A percentile compares a stretch with the other conserved stretches of the same genome.
phyloP scores from a whole-genome alignment of 2,113 vertebrate genomes.

The Pygathrix nemaeus region DNA sequence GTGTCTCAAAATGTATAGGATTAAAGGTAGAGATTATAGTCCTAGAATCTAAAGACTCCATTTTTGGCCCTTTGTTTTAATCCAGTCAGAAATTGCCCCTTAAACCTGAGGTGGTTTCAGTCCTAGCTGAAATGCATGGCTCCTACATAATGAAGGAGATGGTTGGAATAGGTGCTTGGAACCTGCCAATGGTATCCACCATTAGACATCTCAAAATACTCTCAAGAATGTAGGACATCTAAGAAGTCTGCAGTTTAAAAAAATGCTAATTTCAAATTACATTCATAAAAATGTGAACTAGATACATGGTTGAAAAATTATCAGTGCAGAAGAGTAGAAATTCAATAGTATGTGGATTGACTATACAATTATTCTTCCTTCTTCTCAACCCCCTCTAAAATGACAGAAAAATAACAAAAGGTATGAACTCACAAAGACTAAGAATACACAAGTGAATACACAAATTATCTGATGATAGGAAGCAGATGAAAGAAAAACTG shows the following conservation, averaged over 20 bases:
- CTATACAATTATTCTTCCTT: background rate
- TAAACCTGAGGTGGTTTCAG: background rate
- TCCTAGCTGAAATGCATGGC: background rate
- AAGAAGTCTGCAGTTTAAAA: background rate
- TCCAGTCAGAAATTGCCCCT: background rate
- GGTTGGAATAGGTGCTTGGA: background rate
- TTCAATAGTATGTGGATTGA: background rate
- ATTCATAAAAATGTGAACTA: background rate
- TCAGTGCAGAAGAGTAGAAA: slow-evolving; percentile 6
- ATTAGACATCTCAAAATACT: background rate
- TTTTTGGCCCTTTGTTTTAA: background rate
- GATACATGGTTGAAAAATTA: slow-evolving; percentile 1
- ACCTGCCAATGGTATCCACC: background rate
- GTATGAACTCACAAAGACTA: background rate
- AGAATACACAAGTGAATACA: background rate
- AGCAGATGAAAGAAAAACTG: background rate
- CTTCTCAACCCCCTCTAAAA: background rate
- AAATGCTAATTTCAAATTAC: background rate
- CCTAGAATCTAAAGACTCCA: background rate
- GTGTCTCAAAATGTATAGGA: background rate
- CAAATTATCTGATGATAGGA: background rate
- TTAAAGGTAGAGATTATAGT: background rate
- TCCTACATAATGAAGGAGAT: background rate
- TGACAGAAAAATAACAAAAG: background rate
- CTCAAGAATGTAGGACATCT: background rate